Conservation (phyloP, 2,888 invertebrate genomes). For the Pantelozetes paolii region DNA sequence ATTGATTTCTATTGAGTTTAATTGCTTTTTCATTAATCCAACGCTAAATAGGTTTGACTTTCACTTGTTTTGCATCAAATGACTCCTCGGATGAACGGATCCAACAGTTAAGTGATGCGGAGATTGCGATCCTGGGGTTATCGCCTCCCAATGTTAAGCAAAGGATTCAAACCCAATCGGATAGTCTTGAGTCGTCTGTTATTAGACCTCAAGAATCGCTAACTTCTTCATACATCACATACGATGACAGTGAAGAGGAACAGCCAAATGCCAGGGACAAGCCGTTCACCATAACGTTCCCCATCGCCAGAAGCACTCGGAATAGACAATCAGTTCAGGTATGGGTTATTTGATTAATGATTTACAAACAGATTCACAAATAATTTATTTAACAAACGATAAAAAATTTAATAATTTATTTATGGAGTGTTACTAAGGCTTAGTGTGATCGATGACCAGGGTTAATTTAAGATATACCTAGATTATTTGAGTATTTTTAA, state of each 20-base stretch:
- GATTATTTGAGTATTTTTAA: no score
- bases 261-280: conserved; percentile 20
- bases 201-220: conserved; percentile 10
- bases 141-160: not conserved
- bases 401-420: no score
- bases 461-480: no score
- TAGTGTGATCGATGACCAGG: no score
- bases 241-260: not conserved
- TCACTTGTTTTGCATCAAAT: not conserved
- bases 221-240: conserved; percentile 20
- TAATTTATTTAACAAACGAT: no score
- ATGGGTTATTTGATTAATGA: not conserved
- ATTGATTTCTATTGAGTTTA: not conserved
- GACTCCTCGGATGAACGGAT: not conserved
- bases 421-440: no score
- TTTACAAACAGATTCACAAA: no score
- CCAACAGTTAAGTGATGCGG: conserved; percentile 26
- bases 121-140: conserved; percentile 7
- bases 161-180: not conserved
- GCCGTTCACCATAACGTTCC: conserved; percentile 20
- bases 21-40: not conserved
- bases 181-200: not conserved
- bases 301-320: conserved; percentile 16
- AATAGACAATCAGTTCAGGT: conserved; percentile 30
- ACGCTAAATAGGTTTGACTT: conserved; percentile 11